These are phyloP conservation scores for Apodemia mormo DNA, from an alignment of 2,888 invertebrate genomes.

Conservation along the genomic window DNA sequence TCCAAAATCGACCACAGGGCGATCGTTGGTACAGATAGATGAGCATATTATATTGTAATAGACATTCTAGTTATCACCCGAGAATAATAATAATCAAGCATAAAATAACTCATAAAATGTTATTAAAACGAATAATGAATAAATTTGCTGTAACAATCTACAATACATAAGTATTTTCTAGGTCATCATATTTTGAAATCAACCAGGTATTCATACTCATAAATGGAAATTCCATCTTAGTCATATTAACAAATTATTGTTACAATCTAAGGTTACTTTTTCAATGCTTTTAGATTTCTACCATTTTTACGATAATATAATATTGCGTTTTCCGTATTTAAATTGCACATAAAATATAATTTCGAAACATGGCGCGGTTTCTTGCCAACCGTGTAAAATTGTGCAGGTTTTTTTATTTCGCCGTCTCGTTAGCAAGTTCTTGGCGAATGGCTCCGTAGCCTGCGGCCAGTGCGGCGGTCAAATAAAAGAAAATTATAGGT, in stretches of 20 bases:
- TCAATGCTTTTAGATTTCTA: not conserved
- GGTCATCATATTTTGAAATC: no score
- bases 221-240: no score
- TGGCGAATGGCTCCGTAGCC: conserved; percentile 57
- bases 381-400: conserved; percentile 45
- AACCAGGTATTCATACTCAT: no score
- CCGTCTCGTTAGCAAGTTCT: conserved; percentile 69
- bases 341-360: conserved; percentile 22
- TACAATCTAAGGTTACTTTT: not conserved
- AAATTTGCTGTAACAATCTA: no score
- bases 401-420: conserved; percentile 59
- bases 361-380: conserved; percentile 47
- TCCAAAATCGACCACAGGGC: no score
- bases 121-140: no score
- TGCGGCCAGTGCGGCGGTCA: conserved; percentile 59
- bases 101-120: no score
- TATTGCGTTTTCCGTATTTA: conserved; percentile 10
- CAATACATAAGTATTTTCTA: no score
- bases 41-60: no score
- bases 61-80: no score
- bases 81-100: no score
- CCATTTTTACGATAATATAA: not conserved
- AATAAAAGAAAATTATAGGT: conserved; percentile 77
- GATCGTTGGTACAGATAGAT: no score
- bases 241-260: not conserved